Base-by-base conservation (phyloP, 2,797 vertebrate species). In the Microctenopoma steveboyesi region DNA sequence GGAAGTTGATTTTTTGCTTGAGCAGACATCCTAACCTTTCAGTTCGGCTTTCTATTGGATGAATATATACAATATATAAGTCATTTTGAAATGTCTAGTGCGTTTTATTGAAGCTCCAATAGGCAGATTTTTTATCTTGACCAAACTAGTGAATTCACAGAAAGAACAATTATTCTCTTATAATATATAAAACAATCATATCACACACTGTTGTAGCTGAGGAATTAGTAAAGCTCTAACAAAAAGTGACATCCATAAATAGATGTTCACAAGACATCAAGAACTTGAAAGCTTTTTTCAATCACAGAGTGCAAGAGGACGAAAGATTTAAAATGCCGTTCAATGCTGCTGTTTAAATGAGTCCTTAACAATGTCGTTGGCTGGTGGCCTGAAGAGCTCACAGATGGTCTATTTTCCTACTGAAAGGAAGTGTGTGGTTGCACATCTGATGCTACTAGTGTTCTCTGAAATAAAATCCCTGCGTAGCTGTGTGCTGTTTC, bases 341-440 rank as follows among this genome's bases (percentile, higher is more conserved):
- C 72, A 61, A 56, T 56, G 14, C 70, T 53, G 65, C 52, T 1
- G 28, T 76, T 78, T 67, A 77, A 87, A 85, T 60, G 54, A 74
- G 45, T 69, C 56, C 57, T 72, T 43, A 84, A 77, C 81, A 75
- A 70, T 51, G 61, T 87, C 63, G 59, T 22, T 72, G 78, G 69
- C 75, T 86, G 74, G 77, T 81, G 79, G 86, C 75, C 83, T 75
- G 51, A 85, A 75, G 73, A 82, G 75, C 83, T 74, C 72, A 79
- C 88, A 90, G 85, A 88, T 88, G 88, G 81, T 78, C 63, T 51
- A 51, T 84, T 84, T 61, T 81, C 67, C 64, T 7, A 53, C 65
- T 82, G 65, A 86, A 89, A 75, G 73, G 40, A 45, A 71, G 62
- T 33, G 64, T 54, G 75, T 59, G 52, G 57, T 57, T 5, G 61